Conservation (phyloP, 2,113 vertebrate genomes). For the Corvus cornix region DNA sequence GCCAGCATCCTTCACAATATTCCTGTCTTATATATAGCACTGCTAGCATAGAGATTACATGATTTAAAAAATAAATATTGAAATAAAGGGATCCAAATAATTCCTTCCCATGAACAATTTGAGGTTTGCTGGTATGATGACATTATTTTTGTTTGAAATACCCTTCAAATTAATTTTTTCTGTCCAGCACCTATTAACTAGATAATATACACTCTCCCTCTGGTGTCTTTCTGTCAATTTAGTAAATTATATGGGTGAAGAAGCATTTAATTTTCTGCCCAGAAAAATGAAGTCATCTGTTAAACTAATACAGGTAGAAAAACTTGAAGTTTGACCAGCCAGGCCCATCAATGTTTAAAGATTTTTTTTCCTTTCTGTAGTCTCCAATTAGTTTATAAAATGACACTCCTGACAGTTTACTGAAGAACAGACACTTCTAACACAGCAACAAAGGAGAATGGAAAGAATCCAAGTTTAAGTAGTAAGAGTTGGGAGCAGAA, state of each 20-base stretch:
- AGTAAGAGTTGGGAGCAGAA: neutral
- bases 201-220: neutral
- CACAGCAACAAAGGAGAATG: neutral
- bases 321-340: neutral
- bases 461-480: neutral
- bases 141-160: neutral
- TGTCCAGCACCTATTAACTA: neutral
- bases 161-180: neutral
- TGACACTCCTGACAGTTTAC: neutral
- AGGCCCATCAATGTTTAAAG: neutral
- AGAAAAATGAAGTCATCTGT: neutral
- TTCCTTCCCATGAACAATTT: neutral
- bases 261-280: neutral
- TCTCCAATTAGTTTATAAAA: neutral
- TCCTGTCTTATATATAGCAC: neutral
- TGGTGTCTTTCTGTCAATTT: neutral
- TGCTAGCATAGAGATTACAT: neutral
- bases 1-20: neutral
- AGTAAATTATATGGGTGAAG: neutral
- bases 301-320: neutral
- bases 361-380: neutral
- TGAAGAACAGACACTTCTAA: neutral
- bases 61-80: neutral
- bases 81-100: neutral
- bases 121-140: neutral